Base-by-base conservation (phyloP, 2,888 invertebrate genomes). In the Drosophila falleni region DNA sequence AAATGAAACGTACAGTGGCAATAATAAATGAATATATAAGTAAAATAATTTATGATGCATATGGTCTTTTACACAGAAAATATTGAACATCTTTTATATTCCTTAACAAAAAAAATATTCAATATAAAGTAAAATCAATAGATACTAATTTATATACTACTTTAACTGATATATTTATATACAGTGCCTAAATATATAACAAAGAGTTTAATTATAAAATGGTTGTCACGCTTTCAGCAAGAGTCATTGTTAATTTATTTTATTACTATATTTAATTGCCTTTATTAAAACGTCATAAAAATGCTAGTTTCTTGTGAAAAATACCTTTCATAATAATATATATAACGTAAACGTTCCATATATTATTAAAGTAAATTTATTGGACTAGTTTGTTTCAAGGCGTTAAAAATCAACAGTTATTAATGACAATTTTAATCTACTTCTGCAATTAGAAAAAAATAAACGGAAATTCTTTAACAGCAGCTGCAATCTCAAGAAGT, bases 401-500 rank as follows among this genome's bases (percentile, higher is more conserved):
- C 58, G 51, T 23, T 35, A 9, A 37, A 35, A 56, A 47, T 33
- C 26, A n/a, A 31, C 50, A 44, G 11, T n/a, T 19, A 15, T 33
- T 33, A 46, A 59, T 37, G 41, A 13, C 29, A 41, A 54, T 70
- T 41, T 54, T 73, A 13, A 61, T 49, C 42, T 8, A 19, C 41
- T 35, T 37, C 10, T 37, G 37, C 49, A 49, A 59, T 59, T 39
- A 61, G 61, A 51, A 46, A 47, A 26, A 47, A 19, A 37, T 62
- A 55, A 46, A 41, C 15, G 41, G 49, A 51, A 59, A 50, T 66
- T 65, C 50, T 66, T 41, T 15, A 55, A 13, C 23, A 16, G 6
- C 78, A 72, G 54, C 56, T 66, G 73, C 66, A 56, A 51, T 13
- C 11, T 9, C 15, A 23, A 59, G 50, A 19, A 9, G n/a, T 23